These are phyloP conservation scores for Mandrillus leucophaeus DNA, from an alignment of 2,113 vertebrate genomes.

Conservation along the genomic window DNA sequence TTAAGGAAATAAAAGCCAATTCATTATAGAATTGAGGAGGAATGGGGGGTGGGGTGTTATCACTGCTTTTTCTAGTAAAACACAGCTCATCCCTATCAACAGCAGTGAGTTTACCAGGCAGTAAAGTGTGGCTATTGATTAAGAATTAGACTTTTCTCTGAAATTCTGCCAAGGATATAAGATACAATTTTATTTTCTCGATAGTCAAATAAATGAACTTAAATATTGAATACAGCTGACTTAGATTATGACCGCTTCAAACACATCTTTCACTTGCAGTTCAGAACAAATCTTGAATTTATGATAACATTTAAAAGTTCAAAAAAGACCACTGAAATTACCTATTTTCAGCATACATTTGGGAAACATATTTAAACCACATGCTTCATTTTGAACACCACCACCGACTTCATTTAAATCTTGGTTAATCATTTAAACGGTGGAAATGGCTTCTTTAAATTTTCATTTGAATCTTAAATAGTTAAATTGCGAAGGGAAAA, in stretches of 20 bases:
- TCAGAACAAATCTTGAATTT: slow-evolving; percentile 26
- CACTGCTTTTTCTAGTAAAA: slow-evolving; percentile 19
- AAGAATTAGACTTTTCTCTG: slow-evolving; percentile 67
- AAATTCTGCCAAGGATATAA: slow-evolving; percentile 54
- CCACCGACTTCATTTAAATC: slow-evolving; percentile 9
- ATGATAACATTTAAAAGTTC: background rate
- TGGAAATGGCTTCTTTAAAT: slow-evolving; percentile 47
- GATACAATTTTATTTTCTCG: slow-evolving; percentile 55
- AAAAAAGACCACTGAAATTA: background rate
- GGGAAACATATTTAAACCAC: background rate
- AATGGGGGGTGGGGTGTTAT: background rate
- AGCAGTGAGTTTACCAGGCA: slow-evolving; percentile 1
- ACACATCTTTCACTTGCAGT: background rate
- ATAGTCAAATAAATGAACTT: slow-evolving; percentile 49
- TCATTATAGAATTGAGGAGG: background rate
- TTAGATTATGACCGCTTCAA: slow-evolving; percentile 13
- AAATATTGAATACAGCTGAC: background rate
- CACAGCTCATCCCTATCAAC: background rate
- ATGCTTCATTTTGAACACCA: slow-evolving; percentile 8
- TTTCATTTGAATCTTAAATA: background rate
- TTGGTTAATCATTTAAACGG: background rate
- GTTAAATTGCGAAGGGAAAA: background rate
- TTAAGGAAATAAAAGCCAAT: slow-evolving; percentile 28
- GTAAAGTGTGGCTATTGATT: slow-evolving; percentile 51
- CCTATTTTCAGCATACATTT: background rate